A percentile compares a stretch with the other conserved stretches of the same genome.
Evolutionary conservation across 2,113 vertebrate species (phyloP).

Genomic region (Galemys pyrenaicus): DNA sequence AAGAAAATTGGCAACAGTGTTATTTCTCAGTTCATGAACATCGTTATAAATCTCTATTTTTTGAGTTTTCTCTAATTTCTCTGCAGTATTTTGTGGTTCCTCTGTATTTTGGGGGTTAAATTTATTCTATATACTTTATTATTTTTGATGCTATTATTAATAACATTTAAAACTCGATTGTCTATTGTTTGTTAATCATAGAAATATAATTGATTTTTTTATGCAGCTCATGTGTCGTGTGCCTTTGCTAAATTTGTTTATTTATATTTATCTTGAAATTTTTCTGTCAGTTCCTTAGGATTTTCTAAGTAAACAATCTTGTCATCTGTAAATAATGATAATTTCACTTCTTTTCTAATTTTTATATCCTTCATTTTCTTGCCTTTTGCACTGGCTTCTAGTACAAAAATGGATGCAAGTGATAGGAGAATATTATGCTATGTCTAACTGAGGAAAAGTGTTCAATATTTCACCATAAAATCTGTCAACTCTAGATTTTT

Average conservation of each 20-base stretch:
- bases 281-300: not conserved
- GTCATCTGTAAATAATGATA: not conserved
- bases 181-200: not conserved
- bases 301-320: not conserved
- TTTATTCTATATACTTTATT: conserved; percentile 17
- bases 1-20: not conserved
- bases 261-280: not conserved
- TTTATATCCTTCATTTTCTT: conserved; percentile 21
- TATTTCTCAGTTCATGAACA: not conserved
- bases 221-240: not conserved
- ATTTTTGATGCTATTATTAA: not conserved
- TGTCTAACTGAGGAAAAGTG: not conserved
- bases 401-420: not conserved
- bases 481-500: not conserved
- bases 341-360: not conserved
- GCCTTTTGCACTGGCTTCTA: not conserved
- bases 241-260: conserved; percentile 20
- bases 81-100: not conserved
- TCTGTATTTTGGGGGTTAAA: not conserved
- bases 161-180: not conserved
- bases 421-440: not conserved
- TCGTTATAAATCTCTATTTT: not conserved
- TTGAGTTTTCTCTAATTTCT: not conserved
- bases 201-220: not conserved
- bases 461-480: not conserved